Evolutionary conservation across 2,888 invertebrate genomes (phyloP), one percentile per base, ranked within the genome.

Genomic region (Empis livida): DNA sequence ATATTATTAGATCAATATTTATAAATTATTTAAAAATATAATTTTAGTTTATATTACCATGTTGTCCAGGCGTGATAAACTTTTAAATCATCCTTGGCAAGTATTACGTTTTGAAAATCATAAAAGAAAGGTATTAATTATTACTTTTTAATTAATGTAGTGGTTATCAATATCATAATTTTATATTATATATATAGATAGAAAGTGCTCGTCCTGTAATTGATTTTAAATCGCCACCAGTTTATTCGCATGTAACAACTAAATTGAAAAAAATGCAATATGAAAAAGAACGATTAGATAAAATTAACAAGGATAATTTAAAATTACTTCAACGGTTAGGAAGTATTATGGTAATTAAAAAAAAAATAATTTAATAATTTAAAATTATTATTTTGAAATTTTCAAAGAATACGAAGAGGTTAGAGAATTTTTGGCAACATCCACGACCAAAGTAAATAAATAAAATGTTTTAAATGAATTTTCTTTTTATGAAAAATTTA

Each of bases 51-150:
- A 27, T 27, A 8, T 27, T 27, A 9, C 9, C 20, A 81, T 85
- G 85, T 70, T 84, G 59, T 80, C 84, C 9, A 73, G 79, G 50
- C 71, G 81, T 56, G 84, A 85, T 58, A 82, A 84, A 63, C 68
- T 85, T 45, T 69, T 84, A 45, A 72, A 78, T 46, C 75, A 78
- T 53, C 85, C 84, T 1, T 84, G 83, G 81, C 77, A 82, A 58
- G 74, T 80, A 43, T 71, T 80, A 53, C 72, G 80, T 51, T 84
- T 76, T 64, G 76, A 78, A 55, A 78, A 83, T 57, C 85, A 85
- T 60, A 71, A 80, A 46, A 69, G 72, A 53, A 84, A 84, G 71
- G 81, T 80, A 62, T 37, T 15, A 37, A 5, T 20, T 20, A 20
- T 20, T 5, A 27, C 9, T 27, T 27, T 27, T 8, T 27, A n/a